These are phyloP conservation scores for Echinometra lucunter DNA, from an alignment of 53 echinoderm and acorn worm genomes.

Conservation along the genomic window DNA sequence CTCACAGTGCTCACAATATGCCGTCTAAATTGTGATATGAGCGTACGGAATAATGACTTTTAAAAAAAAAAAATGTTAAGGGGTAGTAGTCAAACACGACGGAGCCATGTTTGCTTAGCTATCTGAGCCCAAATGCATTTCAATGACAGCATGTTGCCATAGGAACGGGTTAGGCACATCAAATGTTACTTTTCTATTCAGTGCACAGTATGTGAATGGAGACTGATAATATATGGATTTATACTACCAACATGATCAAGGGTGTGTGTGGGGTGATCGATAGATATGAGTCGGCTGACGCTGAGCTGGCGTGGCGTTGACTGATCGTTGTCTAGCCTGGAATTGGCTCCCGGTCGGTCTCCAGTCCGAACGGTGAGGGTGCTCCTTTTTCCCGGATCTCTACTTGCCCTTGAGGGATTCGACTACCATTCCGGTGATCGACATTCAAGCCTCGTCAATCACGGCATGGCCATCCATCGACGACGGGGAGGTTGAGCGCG, in stretches of 20 bases:
- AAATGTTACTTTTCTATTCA: neutral
- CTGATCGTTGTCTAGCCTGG: neutral
- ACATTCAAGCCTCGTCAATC: neutral
- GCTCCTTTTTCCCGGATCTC: neutral
- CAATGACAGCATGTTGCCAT: constrained; percentile 32
- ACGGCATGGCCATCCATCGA: neutral
- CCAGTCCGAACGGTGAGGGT: neutral
- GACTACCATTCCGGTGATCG: neutral
- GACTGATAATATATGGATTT: neutral
- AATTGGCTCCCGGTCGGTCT: neutral
- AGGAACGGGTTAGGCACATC: constrained; percentile 16
- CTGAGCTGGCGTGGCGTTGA: neutral
- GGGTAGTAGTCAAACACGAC: constrained; percentile 41
- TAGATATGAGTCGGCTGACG: neutral
- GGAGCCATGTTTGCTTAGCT: constrained; percentile 62
- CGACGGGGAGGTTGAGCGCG: neutral
- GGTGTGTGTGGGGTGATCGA: neutral
- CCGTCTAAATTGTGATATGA: constrained; percentile 19
- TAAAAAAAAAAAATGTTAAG: neutral
- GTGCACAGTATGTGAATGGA: neutral
- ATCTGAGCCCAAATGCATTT: constrained; percentile 32
- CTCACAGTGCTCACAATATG: constrained; percentile 21
- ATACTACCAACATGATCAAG: too few relatives aligned
- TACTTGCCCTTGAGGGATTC: neutral
- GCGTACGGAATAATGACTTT: neutral